Evolutionary conservation across 1,140 invertebrate genomes (phyloP), one percentile per base, ranked within the genome.

Genomic region (Drosophila eugracilis): DNA sequence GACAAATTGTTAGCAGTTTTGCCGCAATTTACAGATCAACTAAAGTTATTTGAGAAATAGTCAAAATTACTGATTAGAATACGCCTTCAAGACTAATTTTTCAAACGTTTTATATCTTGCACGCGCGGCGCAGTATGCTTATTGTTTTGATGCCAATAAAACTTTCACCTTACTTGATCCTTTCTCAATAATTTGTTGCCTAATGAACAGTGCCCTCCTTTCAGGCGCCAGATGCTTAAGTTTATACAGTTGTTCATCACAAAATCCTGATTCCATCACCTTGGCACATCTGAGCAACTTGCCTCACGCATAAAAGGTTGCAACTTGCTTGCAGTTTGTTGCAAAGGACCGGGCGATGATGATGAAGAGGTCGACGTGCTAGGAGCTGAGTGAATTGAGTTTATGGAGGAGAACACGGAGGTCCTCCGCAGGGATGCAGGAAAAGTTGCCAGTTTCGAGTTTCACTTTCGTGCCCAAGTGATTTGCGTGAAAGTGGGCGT

Each of bases 401-500:
- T 26, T 14, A 26, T 26, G n/a, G 17, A 44, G 26, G 28, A 54
- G 2, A 2, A 5, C n/a, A 17, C 22, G 26, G 28, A 45, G 3
- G 42, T 45, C 22, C 62, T 47, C 21, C 21, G 60, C 17, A n/a
- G 48, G 26, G 32, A 42, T 45, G 42, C 54, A 36, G 57, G 49
- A 48, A 73, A 73, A 73, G 71, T 75, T 75, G 50, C 58, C 34
- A 52, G 22, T 66, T 85, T 72, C 58, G 54, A 86, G 80, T 85
- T 85, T 86, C 81, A 86, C 81, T 85, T 85, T 85, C 81, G 73
- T 58, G 81, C 80, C 80, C 80, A 85, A 85, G 80, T 85, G 80
- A 85, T 76, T 85, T 86, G 75, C 49, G 49, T 49, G 59, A 22
- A 55, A 59, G 63, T 54, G 42, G 22, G 44, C 14, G 24, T 47